Evolutionary conservation across 2,888 invertebrate genomes (phyloP).

Genomic region (Acrobasis repandana): DNA sequence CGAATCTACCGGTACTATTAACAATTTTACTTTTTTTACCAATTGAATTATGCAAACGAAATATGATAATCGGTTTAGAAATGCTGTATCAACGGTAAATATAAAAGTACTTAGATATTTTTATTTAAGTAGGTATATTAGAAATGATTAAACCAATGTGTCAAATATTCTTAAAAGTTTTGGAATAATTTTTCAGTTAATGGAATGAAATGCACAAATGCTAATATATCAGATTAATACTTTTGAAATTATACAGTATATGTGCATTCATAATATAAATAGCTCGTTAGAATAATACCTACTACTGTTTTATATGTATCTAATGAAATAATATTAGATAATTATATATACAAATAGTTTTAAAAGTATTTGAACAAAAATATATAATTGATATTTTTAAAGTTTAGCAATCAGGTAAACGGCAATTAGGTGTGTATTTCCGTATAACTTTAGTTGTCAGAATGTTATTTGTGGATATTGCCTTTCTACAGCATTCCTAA

Average conservation of each 20-base stretch:
- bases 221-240: too few species aligned
- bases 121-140: not conserved
- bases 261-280: not conserved
- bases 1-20: constrained; percentile 30
- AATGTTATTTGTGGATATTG: constrained; percentile 28
- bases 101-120: not conserved
- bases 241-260: too few species aligned
- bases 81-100: constrained; percentile 11
- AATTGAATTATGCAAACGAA: not conserved
- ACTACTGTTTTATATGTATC: too few species aligned
- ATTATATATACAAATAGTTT: too few species aligned
- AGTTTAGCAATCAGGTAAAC: not conserved
- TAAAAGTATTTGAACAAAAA: not conserved
- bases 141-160: too few species aligned
- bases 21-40: constrained; percentile 1
- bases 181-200: too few species aligned
- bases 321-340: too few species aligned
- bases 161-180: too few species aligned
- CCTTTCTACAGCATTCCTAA: constrained; percentile 39
- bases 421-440: not conserved
- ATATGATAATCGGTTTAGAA: not conserved
- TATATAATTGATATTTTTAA: not conserved
- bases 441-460: not conserved
- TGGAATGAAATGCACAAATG: too few species aligned
- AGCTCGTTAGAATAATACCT: too few species aligned